phyloP scores from a whole-genome alignment of 2,797 vertebrate genomes.

The Merluccius polli region DNA sequence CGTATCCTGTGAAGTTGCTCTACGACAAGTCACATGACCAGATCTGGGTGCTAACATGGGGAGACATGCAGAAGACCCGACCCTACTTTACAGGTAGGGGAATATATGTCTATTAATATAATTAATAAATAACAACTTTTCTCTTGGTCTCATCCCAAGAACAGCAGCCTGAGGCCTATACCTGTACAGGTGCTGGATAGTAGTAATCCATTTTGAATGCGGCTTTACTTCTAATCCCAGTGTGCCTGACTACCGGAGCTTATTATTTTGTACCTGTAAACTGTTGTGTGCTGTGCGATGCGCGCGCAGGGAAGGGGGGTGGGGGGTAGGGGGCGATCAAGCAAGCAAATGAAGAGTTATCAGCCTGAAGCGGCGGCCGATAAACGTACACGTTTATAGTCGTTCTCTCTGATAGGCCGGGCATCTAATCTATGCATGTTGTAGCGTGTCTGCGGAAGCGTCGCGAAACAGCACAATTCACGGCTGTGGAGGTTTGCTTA shows the following conservation, averaged over 20 bases:
- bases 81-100: slow-evolving; percentile 83
- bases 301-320: too few species aligned
- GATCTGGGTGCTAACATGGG: slow-evolving; percentile 94
- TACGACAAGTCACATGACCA: slow-evolving; percentile 98
- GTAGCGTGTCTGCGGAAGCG: slow-evolving; percentile 48
- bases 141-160: neutral
- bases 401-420: too few species aligned
- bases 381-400: neutral
- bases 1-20: slow-evolving; percentile 84
- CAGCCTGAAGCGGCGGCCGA: neutral
- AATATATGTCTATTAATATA: too few species aligned
- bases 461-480: slow-evolving; percentile 37
- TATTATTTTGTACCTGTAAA: neutral
- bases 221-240: neutral
- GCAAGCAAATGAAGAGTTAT: neutral
- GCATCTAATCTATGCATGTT: slow-evolving; percentile 31
- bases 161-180: neutral
- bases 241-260: neutral
- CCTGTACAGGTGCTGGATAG: neutral
- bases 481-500: slow-evolving; percentile 42
- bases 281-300: neutral
- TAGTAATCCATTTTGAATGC: neutral
- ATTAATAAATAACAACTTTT: too few species aligned
- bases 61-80: slow-evolving; percentile 75
- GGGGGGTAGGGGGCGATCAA: neutral